phyloP scores from a whole-genome alignment of 2,113 vertebrate genomes.

The Isurus oxyrinchus region DNA sequence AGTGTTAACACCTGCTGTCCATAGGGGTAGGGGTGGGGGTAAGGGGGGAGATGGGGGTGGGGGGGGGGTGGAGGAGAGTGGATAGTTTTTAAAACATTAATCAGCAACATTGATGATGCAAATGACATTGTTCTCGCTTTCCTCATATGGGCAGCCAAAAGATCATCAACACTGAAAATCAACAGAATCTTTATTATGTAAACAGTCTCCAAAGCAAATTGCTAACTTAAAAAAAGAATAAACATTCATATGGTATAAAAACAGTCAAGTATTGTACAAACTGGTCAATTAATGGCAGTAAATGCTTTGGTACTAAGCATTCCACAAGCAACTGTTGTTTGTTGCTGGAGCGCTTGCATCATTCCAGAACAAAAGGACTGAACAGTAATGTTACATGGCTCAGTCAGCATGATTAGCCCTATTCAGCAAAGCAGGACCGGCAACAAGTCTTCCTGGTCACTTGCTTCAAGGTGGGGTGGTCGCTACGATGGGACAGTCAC shows the following conservation, averaged over 20 bases:
- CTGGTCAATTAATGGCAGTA: background rate
- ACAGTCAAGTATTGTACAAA: background rate
- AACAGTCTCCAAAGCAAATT: conserved; percentile 18
- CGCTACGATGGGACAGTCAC: conserved; percentile 55
- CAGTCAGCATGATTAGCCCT: background rate
- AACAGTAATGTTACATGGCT: background rate
- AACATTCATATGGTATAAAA: conserved; percentile 23
- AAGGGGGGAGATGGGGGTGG: background rate
- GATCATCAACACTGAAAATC: background rate
- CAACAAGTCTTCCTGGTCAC: background rate
- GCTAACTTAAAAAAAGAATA: background rate
- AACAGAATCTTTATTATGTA: background rate
- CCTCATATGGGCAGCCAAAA: background rate
- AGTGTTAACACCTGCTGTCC: background rate
- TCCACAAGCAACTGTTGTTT: background rate
- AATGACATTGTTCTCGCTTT: background rate
- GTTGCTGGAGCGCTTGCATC: background rate
- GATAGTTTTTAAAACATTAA: background rate
- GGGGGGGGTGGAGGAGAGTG: background rate
- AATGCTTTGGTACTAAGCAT: background rate
- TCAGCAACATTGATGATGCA: background rate
- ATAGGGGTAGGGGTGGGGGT: background rate
- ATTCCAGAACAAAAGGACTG: background rate
- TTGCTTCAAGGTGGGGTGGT: background rate
- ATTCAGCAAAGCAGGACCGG: background rate